Evolutionary conservation across 1,140 invertebrate genomes (phyloP).

Genomic region (Aphelenchoides avenae): DNA sequence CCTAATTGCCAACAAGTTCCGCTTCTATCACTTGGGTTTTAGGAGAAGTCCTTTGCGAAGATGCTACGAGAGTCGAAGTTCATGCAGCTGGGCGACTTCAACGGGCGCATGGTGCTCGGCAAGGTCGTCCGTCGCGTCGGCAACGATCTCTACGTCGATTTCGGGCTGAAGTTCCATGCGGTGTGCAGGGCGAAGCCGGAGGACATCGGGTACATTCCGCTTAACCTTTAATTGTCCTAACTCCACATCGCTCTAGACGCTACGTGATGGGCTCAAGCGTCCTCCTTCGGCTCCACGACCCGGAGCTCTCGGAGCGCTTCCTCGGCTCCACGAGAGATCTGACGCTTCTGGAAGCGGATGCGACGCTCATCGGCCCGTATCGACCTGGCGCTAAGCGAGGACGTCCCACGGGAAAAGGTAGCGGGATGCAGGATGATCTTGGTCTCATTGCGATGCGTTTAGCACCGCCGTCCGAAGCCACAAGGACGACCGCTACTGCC

Average conservation of each 20-base stretch:
- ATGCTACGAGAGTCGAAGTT: constrained; percentile 80
- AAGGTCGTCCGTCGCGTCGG: constrained; percentile 80
- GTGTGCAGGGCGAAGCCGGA: constrained; percentile 76
- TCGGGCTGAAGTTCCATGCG: constrained; percentile 96
- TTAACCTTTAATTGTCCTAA: constrained; percentile 68
- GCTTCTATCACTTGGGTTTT: too few species aligned
- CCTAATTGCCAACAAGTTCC: too few species aligned
- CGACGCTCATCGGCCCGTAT: constrained; percentile 56
- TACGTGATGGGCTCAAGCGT: constrained; percentile 79
- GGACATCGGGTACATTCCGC: constrained; percentile 14
- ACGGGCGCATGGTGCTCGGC: constrained; percentile 77
- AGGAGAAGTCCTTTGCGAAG: constrained; percentile 68
- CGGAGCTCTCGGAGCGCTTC: constrained; percentile 83
- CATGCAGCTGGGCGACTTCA: constrained; percentile 80
- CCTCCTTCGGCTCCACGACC: constrained; percentile 73
- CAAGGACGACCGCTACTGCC: too few species aligned
- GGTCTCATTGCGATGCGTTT: too few species aligned
- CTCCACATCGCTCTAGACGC: constrained; percentile 68
- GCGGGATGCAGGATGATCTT: too few species aligned
- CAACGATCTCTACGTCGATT: constrained; percentile 95
- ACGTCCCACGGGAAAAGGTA: too few species aligned
- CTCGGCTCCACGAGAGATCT: constrained; percentile 79
- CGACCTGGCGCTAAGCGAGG: too few species aligned
- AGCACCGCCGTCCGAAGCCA: too few species aligned
- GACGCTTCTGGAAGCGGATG: constrained; percentile 87